Conservation (phyloP, 37 sponge, comb jelly and placozoan species). For the Eunapius fragilis region DNA sequence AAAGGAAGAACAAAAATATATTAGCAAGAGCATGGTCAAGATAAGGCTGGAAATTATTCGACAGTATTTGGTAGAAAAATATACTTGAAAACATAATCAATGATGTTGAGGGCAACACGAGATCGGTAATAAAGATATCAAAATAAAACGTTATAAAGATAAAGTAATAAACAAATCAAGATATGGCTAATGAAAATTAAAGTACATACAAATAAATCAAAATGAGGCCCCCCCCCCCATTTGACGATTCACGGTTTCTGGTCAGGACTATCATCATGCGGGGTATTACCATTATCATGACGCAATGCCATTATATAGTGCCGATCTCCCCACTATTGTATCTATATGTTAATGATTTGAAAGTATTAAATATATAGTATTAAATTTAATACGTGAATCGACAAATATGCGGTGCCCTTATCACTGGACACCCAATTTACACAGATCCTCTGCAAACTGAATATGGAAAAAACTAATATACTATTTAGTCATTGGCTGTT, state of each 20-base stretch:
- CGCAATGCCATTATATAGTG: neutral
- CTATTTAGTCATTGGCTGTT: neutral
- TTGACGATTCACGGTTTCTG: neutral
- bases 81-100: too few relatives aligned
- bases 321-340: neutral
- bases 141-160: too few relatives aligned
- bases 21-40: too few relatives aligned
- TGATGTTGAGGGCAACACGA: too few relatives aligned
- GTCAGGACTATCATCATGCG: neutral
- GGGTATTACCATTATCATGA: neutral
- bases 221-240: too few relatives aligned
- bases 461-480: neutral
- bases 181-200: too few relatives aligned
- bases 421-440: neutral
- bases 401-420: neutral
- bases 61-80: too few relatives aligned
- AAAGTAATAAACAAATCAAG: too few relatives aligned
- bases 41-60: too few relatives aligned
- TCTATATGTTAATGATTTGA: neutral
- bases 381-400: neutral
- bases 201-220: too few relatives aligned
- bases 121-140: too few relatives aligned
- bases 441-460: neutral
- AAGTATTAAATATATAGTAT: neutral
- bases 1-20: too few relatives aligned